Evolutionary conservation across 2,113 vertebrate genomes (phyloP).

Genomic region (Aplodontia rufa): DNA sequence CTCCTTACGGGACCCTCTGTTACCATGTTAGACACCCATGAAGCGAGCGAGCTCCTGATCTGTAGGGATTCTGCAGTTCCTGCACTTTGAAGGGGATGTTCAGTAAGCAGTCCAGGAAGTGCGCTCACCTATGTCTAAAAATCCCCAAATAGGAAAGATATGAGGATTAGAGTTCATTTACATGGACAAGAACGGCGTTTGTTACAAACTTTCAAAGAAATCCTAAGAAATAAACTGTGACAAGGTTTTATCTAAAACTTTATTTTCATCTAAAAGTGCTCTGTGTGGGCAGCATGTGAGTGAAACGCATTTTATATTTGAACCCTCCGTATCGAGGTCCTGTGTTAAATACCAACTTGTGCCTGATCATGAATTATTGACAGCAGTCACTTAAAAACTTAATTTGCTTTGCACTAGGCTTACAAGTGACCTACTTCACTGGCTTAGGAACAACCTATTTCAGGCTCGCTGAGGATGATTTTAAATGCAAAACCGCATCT

Average conservation of each 20-base stretch:
- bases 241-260: neutral
- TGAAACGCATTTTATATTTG: conserved; percentile 12
- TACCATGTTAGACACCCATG: neutral
- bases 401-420: conserved; percentile 48
- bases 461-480: neutral
- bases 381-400: conserved; percentile 46
- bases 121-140: neutral
- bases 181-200: neutral
- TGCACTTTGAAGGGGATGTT: neutral
- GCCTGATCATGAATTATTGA: conserved; percentile 45
- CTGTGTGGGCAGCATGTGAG: neutral
- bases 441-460: conserved; percentile 26
- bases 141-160: neutral
- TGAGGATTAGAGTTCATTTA: neutral
- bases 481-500: conserved; percentile 23
- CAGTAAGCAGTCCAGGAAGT: neutral
- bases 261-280: neutral
- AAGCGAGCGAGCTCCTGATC: neutral
- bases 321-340: neutral
- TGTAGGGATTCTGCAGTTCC: neutral
- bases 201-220: neutral
- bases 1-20: neutral
- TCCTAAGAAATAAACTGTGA: neutral
- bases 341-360: neutral
- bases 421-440: neutral